A percentile compares a stretch with the other conserved stretches of the same genome.
phyloP scores from a whole-genome alignment of 2,888 invertebrate species.

The Omphaloscelis lunosa region DNA sequence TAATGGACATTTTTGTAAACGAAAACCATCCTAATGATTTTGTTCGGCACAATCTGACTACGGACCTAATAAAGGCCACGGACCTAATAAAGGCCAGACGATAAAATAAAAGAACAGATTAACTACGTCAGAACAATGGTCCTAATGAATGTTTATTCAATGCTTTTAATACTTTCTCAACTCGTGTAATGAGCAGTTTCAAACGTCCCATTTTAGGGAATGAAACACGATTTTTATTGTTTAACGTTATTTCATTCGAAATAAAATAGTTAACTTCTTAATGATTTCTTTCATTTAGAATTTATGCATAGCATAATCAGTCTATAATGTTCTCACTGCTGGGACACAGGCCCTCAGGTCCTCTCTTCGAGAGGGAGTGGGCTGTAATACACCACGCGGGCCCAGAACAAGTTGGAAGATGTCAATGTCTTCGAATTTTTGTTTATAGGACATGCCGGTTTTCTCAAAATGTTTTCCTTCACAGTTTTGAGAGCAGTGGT shows the following conservation, averaged over 20 bases:
- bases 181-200: constrained; percentile 39
- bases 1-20: constrained; percentile 83
- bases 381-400: no score
- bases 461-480: no score
- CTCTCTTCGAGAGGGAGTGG: no score
- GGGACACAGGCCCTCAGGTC: no score
- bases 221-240: not conserved
- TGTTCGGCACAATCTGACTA: constrained; percentile 68
- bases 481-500: no score
- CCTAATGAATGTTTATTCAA: constrained; percentile 65
- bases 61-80: constrained; percentile 68
- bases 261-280: not conserved
- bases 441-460: no score
- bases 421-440: no score
- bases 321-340: no score
- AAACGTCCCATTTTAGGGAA: not conserved
- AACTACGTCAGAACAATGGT: constrained; percentile 63
- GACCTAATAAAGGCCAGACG: constrained; percentile 70
- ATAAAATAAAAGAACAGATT: constrained; percentile 68
- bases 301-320: no score
- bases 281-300: not conserved
- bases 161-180: constrained; percentile 53
- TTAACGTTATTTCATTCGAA: not conserved
- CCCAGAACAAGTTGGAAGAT: no score
- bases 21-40: constrained; percentile 77